Evolutionary conservation across 2,113 vertebrate genomes (phyloP).

Genomic region (Prionailurus viverrinus): DNA sequence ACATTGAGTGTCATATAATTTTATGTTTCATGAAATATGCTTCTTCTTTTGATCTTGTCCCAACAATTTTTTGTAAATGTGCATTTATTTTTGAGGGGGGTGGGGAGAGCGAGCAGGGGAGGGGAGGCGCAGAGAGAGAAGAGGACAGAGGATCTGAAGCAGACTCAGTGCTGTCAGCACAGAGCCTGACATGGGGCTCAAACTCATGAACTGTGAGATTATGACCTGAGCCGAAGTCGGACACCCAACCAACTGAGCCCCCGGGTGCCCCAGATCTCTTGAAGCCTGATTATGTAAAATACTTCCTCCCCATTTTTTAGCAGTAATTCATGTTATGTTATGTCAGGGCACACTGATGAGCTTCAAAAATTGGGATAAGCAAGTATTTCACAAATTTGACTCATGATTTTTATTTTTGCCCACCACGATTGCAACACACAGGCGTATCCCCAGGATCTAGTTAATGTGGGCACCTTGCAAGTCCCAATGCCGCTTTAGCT

Average conservation of each 20-base stretch:
- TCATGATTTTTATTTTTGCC: neutral
- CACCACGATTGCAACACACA: neutral
- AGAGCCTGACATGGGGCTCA: no score
- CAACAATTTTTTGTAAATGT: neutral
- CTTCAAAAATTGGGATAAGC: neutral
- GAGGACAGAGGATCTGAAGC: no score
- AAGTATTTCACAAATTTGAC: neutral
- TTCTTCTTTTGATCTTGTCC: neutral
- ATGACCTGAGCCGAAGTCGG: no score
- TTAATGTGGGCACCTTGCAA: neutral
- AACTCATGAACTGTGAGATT: no score
- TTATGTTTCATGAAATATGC: neutral
- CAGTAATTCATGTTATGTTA: neutral
- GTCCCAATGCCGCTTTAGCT: neutral
- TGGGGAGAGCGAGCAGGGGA: no score
- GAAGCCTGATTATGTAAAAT: neutral
- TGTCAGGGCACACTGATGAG: neutral
- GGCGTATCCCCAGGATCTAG: neutral
- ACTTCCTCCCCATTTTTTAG: neutral
- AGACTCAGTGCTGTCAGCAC: no score
- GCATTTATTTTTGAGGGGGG: no score
- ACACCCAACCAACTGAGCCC: no score
- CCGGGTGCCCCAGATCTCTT: neutral
- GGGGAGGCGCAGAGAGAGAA: no score
- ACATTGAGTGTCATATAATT: neutral